Conservation (phyloP, 2,888 invertebrate genomes). For the Dilophus febrilis region DNA sequence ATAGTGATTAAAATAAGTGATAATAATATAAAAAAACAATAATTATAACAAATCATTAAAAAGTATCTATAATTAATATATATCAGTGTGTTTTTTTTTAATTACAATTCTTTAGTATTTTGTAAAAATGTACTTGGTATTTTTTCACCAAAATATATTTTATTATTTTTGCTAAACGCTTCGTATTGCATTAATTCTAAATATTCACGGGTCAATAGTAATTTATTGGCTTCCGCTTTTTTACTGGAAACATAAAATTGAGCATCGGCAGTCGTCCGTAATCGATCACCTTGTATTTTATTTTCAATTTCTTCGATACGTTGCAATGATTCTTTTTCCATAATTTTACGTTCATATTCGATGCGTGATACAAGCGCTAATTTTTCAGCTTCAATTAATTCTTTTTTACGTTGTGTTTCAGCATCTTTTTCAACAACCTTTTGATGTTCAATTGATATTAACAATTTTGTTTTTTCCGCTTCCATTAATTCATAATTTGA, state of each 20-base stretch:
- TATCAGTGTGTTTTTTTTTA: no score
- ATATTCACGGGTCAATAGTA: conserved; percentile 56
- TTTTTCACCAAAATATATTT: conserved; percentile 67
- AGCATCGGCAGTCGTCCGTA: conserved; percentile 64
- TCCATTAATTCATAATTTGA: conserved; percentile 86
- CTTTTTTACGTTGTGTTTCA: conserved; percentile 75
- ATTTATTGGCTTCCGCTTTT: conserved; percentile 57
- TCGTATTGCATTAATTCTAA: conserved; percentile 67
- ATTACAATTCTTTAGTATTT: no score
- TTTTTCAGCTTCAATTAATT: conserved; percentile 79
- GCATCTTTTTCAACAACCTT: conserved; percentile 85
- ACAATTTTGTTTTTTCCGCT: conserved; percentile 72
- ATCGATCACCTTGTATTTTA: conserved; percentile 59
- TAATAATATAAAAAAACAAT: no score
- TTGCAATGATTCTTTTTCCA: conserved; percentile 77
- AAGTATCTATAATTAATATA: no score
- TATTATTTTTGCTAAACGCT: conserved; percentile 59
- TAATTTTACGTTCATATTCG: conserved; percentile 70
- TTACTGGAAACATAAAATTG: conserved; percentile 58
- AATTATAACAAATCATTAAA: no score
- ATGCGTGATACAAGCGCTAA: conserved; percentile 73
- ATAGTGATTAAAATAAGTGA: no score
- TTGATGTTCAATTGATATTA: conserved; percentile 72
- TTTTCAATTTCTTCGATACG: conserved; percentile 71
- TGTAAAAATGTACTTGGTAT: conserved; percentile 58